Evolutionary conservation across 2,113 vertebrate species (phyloP).

Genomic region (Chroicocephalus ridibundus): DNA sequence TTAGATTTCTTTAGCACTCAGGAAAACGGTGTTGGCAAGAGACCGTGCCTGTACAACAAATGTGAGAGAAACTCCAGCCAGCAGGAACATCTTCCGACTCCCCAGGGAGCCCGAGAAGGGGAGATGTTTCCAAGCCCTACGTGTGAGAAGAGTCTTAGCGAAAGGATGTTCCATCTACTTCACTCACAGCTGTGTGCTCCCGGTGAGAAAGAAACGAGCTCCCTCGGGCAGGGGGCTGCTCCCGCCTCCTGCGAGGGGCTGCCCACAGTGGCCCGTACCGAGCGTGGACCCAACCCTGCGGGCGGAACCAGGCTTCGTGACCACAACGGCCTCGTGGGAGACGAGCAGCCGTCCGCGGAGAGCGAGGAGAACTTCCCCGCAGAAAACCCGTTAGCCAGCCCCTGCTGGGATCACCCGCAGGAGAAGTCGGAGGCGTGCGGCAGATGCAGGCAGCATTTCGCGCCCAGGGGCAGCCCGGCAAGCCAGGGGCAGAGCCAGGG

Average conservation of each 20-base stretch:
- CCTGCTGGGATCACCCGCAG: conserved; percentile 55
- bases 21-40: background rate
- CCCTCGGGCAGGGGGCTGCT: background rate
- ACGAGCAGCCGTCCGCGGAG: background rate
- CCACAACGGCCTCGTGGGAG: fast-evolving
- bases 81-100: background rate
- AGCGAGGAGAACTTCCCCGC: background rate
- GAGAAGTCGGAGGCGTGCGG: background rate
- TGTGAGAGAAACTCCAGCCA: background rate
- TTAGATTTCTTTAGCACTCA: background rate
- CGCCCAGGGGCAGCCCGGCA: conserved; percentile 21
- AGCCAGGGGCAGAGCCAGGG: conserved; percentile 67
- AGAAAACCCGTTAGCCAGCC: conserved; percentile 1
- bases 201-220: background rate
- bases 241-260: background rate
- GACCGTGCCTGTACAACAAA: fast-evolving
- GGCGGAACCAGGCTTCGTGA: background rate
- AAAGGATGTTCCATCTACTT: background rate
- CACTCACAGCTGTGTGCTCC: background rate
- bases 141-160: background rate
- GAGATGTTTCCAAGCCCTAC: background rate
- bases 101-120: background rate
- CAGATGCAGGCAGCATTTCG: conserved; percentile 37
- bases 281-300: fast-evolving
- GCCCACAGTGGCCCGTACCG: fast-evolving